These are phyloP conservation scores for Drosophila melanocephala DNA, from an alignment of 2,888 invertebrate species.

Conservation along the genomic window DNA sequence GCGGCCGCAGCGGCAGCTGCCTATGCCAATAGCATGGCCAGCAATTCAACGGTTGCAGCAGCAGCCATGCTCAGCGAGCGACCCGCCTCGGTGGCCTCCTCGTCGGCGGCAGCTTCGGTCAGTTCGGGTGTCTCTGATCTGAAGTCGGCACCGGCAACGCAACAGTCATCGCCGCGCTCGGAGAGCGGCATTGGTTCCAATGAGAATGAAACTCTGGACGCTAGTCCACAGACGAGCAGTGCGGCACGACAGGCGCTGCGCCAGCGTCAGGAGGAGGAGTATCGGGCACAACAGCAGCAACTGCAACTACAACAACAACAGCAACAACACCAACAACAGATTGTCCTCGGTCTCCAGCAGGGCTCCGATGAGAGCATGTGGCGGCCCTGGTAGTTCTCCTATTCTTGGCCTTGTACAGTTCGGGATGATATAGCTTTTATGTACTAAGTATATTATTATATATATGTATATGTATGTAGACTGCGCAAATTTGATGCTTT, in stretches of 20 bases:
- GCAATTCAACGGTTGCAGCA: slow-evolving; percentile 43
- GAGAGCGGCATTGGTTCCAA: slow-evolving; percentile 73
- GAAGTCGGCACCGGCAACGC: slow-evolving; percentile 70
- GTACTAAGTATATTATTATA: slow-evolving; percentile 59
- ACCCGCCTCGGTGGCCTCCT: slow-evolving; percentile 70
- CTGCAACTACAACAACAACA: slow-evolving; percentile 31
- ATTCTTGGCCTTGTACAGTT: slow-evolving; percentile 53
- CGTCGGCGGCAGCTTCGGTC: slow-evolving; percentile 66
- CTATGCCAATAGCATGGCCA: slow-evolving; percentile 74
- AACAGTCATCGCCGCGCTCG: slow-evolving; percentile 69
- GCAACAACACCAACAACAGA: slow-evolving; percentile 20
- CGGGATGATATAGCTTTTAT: slow-evolving; percentile 61
- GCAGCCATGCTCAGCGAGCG: slow-evolving; percentile 60
- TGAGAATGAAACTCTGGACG: slow-evolving; percentile 61
- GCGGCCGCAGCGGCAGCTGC: slow-evolving; percentile 77
- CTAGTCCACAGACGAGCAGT: slow-evolving; percentile 69
- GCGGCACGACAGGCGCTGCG: slow-evolving; percentile 71
- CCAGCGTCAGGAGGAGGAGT: slow-evolving; percentile 72
- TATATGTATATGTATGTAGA: slow-evolving; percentile 62
- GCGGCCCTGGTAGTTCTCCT: slow-evolving; percentile 86
- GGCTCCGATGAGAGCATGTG: slow-evolving; percentile 86
- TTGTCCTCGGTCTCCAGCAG: slow-evolving; percentile 45
- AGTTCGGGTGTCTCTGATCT: slow-evolving; percentile 75
- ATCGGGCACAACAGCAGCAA: slow-evolving; percentile 53
- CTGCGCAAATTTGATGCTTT: slow-evolving; percentile 67